Percentiles rank a stretch among this genome's conserved stretches.
Conservation (phyloP, 1,140 invertebrate species). For the Macrostomum lignano region DNA sequence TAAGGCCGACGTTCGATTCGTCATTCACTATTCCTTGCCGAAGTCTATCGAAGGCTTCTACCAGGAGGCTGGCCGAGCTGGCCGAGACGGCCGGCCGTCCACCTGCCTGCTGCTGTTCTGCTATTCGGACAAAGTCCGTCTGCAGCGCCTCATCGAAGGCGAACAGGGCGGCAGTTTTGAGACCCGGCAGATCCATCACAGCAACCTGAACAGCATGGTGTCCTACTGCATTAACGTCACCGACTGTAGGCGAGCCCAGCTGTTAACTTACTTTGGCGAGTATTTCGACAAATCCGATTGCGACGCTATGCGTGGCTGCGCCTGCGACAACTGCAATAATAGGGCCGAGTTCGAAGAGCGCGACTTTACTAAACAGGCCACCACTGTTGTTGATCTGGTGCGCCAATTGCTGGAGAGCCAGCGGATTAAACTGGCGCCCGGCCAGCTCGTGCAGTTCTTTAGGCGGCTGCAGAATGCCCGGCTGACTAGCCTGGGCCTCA, state of each 20-base stretch:
- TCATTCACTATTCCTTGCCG: constrained; percentile 58
- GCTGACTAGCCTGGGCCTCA: too few relatives aligned
- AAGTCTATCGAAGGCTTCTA: constrained; percentile 91
- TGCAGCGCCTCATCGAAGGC: constrained; percentile 10
- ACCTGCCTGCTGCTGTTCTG: constrained; percentile 59
- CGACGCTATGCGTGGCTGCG: constrained; percentile 26
- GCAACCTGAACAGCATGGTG: constrained; percentile 60
- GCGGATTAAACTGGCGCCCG: too few relatives aligned
- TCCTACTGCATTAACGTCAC: constrained; percentile 62
- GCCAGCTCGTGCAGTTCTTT: too few relatives aligned
- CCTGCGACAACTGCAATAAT: constrained; percentile 55
- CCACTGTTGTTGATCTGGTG: too few relatives aligned
- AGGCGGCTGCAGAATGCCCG: too few relatives aligned
- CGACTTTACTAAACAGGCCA: too few relatives aligned
- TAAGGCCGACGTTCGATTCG: constrained; percentile 39
- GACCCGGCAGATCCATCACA: constrained; percentile 45
- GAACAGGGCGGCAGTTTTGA: constrained; percentile 21
- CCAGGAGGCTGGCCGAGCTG: constrained; percentile 80
- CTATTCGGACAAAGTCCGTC: constrained; percentile 46
- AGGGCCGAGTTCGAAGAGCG: too few relatives aligned
- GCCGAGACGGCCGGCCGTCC: constrained; percentile 49
- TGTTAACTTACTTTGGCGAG: constrained; percentile 78
- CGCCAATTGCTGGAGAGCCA: too few relatives aligned
- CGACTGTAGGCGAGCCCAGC: constrained; percentile 55
- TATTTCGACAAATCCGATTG: constrained; percentile 37